Evolutionary conservation across 1,140 invertebrate genomes (phyloP).

Genomic region (Leptinotarsa texana): DNA sequence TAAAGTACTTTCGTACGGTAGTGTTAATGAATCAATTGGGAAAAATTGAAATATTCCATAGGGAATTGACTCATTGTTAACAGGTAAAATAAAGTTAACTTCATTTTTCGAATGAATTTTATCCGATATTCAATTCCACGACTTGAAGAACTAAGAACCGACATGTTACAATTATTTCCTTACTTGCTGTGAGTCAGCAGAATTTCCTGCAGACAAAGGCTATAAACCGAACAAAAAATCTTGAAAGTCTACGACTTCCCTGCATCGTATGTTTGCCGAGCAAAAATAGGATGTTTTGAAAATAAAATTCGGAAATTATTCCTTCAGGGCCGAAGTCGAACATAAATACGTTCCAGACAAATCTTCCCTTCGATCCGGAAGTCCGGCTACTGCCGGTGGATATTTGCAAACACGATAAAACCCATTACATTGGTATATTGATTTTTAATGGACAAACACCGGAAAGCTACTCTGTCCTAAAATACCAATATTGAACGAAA

Average conservation of each 20-base stretch:
- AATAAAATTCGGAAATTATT: constrained; percentile 31
- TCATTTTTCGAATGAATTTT: too few species aligned
- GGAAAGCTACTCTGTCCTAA: constrained; percentile 18
- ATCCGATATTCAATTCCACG: too few species aligned
- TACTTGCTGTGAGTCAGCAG: neutral
- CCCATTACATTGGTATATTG: constrained; percentile 26
- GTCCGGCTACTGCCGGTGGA: constrained; percentile 19
- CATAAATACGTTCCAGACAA: constrained; percentile 28
- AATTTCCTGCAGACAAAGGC: constrained; percentile 1
- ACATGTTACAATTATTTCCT: too few species aligned
- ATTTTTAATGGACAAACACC: constrained; percentile 23
- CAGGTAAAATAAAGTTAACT: too few species aligned
- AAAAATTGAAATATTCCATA: too few species aligned
- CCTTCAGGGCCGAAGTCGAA: constrained; percentile 19
- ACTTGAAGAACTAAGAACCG: too few species aligned
- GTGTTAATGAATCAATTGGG: too few species aligned
- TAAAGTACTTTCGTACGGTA: too few species aligned
- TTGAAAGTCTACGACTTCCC: neutral
- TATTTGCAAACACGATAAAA: constrained; percentile 30
- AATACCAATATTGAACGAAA: constrained; percentile 3
- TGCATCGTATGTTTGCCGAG: neutral
- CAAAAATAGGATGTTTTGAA: constrained; percentile 8
- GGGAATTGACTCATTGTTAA: too few species aligned
- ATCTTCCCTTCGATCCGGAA: constrained; percentile 21
- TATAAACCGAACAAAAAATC: constrained; percentile 6